phyloP scores from a whole-genome alignment of 2,113 vertebrate species.

The Carlito syrichta region DNA sequence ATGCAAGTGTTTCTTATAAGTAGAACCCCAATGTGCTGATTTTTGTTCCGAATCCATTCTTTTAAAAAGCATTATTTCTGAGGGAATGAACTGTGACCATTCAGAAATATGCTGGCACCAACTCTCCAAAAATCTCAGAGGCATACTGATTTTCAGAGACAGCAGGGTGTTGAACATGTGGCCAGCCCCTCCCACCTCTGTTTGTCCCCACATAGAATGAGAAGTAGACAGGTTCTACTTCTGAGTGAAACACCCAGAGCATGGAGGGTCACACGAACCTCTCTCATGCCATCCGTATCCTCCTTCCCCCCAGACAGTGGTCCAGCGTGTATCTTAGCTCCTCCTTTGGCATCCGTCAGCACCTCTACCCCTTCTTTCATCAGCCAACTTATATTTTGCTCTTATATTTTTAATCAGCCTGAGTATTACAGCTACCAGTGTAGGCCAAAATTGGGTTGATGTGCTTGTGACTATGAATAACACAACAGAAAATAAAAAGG shows the following conservation, averaged over 20 bases:
- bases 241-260: slow-evolving; percentile 17
- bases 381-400: slow-evolving; percentile 62
- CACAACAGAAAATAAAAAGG: background rate
- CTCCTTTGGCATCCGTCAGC: slow-evolving; percentile 48
- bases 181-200: background rate
- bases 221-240: background rate
- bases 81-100: background rate
- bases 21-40: background rate
- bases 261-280: slow-evolving; percentile 47
- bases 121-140: background rate
- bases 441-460: background rate
- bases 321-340: slow-evolving; percentile 67
- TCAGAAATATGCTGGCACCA: background rate
- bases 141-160: background rate
- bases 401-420: slow-evolving; percentile 58
- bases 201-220: background rate
- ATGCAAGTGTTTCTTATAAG: background rate
- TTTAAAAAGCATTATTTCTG: background rate
- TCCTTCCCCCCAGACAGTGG: slow-evolving; percentile 54
- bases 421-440: slow-evolving; percentile 23
- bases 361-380: slow-evolving; percentile 59
- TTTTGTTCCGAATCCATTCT: background rate
- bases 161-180: background rate
- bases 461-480: slow-evolving; percentile 45
- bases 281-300: slow-evolving; percentile 25